Percentiles rank a stretch among this genome's conserved stretches.
These are phyloP conservation scores for Microctenopoma lineatum DNA, from an alignment of 2,797 vertebrate species.

Conservation along the genomic window DNA sequence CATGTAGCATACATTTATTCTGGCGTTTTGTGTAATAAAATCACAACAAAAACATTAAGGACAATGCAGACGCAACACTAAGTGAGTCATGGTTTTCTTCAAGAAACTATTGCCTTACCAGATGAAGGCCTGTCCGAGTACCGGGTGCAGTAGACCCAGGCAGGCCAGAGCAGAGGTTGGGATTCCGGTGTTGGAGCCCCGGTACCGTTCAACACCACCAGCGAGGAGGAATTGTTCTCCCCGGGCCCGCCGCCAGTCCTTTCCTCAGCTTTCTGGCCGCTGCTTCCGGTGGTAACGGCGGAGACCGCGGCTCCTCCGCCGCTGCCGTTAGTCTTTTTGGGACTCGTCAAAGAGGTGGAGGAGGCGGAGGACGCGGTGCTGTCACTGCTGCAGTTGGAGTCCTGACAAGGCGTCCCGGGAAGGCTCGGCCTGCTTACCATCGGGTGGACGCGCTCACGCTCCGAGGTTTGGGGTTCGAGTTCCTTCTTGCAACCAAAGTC, in stretches of 20 bases:
- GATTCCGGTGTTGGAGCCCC: slow-evolving; percentile 81
- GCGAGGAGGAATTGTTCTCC: slow-evolving; percentile 55
- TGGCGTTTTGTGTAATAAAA: background rate
- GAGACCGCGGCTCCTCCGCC: slow-evolving; percentile 11
- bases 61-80: background rate
- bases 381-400: slow-evolving; percentile 89
- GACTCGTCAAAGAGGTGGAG: slow-evolving; percentile 54
- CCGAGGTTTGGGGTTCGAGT: slow-evolving; percentile 81
- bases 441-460: slow-evolving; percentile 87
- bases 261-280: slow-evolving; percentile 60
- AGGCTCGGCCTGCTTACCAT: slow-evolving; percentile 81
- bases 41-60: background rate
- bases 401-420: slow-evolving; percentile 85
- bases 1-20: too few relatives aligned
- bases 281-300: slow-evolving; percentile 13
- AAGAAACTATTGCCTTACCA: slow-evolving; percentile 84
- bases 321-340: slow-evolving; percentile 42
- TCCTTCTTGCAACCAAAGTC: slow-evolving; percentile 95
- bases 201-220: slow-evolving; percentile 69
- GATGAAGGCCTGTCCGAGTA: slow-evolving; percentile 95
- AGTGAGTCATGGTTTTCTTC: background rate
- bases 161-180: slow-evolving; percentile 90
- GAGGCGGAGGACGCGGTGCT: slow-evolving; percentile 82
- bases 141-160: slow-evolving; percentile 96
- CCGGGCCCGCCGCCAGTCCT: slow-evolving; percentile 31